Evolutionary conservation across 2,888 invertebrate genomes (phyloP).

Genomic region (Mythimna loreyi): DNA sequence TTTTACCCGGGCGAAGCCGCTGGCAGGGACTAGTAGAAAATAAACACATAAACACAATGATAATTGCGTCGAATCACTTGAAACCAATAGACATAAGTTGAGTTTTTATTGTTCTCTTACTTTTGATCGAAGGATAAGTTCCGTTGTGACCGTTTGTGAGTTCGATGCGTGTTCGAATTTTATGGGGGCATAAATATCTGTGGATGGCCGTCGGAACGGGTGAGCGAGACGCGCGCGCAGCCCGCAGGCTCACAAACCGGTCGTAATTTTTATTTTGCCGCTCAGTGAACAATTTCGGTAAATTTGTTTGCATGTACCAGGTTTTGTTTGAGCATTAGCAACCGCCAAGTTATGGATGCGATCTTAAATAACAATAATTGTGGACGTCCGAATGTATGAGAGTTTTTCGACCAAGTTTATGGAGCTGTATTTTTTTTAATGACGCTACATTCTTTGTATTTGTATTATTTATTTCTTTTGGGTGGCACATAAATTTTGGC

Average conservation of each 20-base stretch:
- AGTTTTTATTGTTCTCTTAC: constrained; percentile 78
- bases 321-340: constrained; percentile 85
- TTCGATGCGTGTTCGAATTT: constrained; percentile 82
- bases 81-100: constrained; percentile 62
- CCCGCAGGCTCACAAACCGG: constrained; percentile 78
- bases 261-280: constrained; percentile 85
- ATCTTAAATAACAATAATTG: constrained; percentile 83
- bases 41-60: constrained; percentile 57
- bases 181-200: constrained; percentile 86
- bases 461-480: constrained; percentile 63
- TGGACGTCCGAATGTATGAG: constrained; percentile 67
- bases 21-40: too few species aligned
- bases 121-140: constrained; percentile 82
- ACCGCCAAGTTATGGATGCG: constrained; percentile 80
- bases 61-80: constrained; percentile 61
- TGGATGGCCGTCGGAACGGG: constrained; percentile 70
- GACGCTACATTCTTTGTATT: constrained; percentile 64
- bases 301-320: constrained; percentile 87
- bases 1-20: too few species aligned
- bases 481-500: constrained; percentile 51
- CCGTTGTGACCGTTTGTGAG: constrained; percentile 71
- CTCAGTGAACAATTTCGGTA: constrained; percentile 85
- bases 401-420: constrained; percentile 58
- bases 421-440: constrained; percentile 63
- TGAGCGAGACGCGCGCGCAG: constrained; percentile 65